Base-by-base conservation (phyloP, 2,888 invertebrate species). In the Microchrysa polita region DNA sequence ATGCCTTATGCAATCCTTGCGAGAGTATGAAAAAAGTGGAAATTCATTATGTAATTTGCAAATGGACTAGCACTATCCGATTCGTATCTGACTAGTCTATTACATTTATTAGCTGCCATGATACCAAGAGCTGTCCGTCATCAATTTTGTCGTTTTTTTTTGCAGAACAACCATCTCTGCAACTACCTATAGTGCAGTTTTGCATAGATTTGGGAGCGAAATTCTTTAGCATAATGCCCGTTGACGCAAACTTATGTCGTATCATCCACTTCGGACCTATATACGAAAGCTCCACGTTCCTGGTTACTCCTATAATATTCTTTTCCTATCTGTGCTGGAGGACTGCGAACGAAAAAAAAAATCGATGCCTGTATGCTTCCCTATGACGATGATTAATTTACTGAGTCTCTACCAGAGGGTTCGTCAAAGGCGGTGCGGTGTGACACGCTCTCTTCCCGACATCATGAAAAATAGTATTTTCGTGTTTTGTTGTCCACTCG, bases 31-130 rank as follows among this genome's bases (percentile, higher is more conserved):
- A 77, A 78, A 78, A 78, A 78, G 76, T 76, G 77, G 77, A 78
- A 76, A 78, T 75, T 77, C 77, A 78, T 78, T 78, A 78, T 77
- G 77, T 74, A 78, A 78, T 78, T 78, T 78, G 76, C 75, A 78
- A 78, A 77, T 77, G 78, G 77, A 77, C 76, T 77, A 5, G 22
- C 23, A 10, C 5, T 22, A n/a, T 40, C 18, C 2, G 34, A 48
- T 52, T 16, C 27, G 52, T 23, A 52, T 52, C 27, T 52, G 23
- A 2, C 10, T 9, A 10, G 27, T n/a, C 27, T 34, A 34, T 34
- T 34, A 2, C 27, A 34, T 34, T n/a, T n/a, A n/a, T n/a, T n/a
- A n/a, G n/a, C n/a, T 5, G 27, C 7, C 27, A 7, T 34, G 27
- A 34, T 34, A 34, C 27, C n/a, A 34, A 7, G 27, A 34, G 2